Evolutionary conservation across 2,797 vertebrate species (phyloP), one percentile per base, ranked within the genome.

Genomic region (Phylloscopus collybita): DNA sequence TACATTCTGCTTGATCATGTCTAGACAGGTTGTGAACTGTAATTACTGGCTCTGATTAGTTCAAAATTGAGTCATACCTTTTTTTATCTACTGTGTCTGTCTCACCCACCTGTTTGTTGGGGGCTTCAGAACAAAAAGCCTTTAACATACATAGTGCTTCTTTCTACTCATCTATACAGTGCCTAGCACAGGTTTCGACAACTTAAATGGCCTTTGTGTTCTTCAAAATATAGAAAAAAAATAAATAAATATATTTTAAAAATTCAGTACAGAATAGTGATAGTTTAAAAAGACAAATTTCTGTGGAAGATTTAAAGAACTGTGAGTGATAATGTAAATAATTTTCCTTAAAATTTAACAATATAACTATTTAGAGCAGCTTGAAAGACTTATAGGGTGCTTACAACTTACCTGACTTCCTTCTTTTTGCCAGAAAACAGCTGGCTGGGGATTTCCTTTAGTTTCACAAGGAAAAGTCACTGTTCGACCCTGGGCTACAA

Each of bases 401-500:
- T 87, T 81, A 36, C 53, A 79, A 96, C 98, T 98, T 97, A 99
- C 99, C 99, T 99, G 99, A 95, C 99, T 99, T 87, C 99, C 99
- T 97, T 99, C 99, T 94, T 99, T 99, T 97, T 99, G 99, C 99
- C 99, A 99, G 98, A 99, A 99, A 84, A 99, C 99, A 44, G 99
- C 99, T 56, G 99, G 99, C 90, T 99, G 99, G 32, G 99, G 99
- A 94, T 99, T 99, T 93, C 99, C 99, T 98, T 99, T 99, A 72
- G 99, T 99, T 98, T 99, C 99, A 97, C 99, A 99, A 12, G 99
- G 99, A 97, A 99, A 99, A 87, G 98, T 99, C 94, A 99, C 99
- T 8, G 98, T 99, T 79, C 99, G 98, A 74, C 99, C 99, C 96
- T 99, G 99, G 66, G 99, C 98, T 97, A 99, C 99, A 88, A 99